A percentile compares a stretch with the other conserved stretches of the same genome.
These are phyloP conservation scores for Odocoileus virginianus DNA, from an alignment of 2,113 vertebrate genomes.

Conservation along the genomic window DNA sequence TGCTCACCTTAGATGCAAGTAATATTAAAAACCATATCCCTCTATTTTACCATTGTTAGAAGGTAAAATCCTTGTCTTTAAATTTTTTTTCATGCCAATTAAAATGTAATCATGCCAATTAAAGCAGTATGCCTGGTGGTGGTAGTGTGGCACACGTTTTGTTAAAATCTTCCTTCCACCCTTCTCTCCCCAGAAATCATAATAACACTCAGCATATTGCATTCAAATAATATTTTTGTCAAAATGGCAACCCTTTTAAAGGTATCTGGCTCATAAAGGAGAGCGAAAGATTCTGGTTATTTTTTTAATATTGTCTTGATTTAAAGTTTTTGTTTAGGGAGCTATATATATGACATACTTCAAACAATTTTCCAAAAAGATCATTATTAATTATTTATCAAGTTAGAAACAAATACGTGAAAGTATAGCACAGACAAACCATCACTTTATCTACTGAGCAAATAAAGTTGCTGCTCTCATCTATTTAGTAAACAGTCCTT, in stretches of 20 bases:
- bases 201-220: slow-evolving; percentile 76
- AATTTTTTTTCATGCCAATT: slow-evolving; percentile 91
- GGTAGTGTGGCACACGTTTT: slow-evolving; percentile 75
- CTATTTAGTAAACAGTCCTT: slow-evolving; percentile 18
- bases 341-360: neutral
- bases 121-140: slow-evolving; percentile 80
- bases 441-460: slow-evolving; percentile 28
- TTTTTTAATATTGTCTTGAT: slow-evolving; percentile 36
- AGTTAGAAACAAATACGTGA: slow-evolving; percentile 49
- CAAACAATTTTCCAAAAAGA: slow-evolving; percentile 55
- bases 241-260: slow-evolving; percentile 65
- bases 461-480: neutral
- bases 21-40: slow-evolving; percentile 88
- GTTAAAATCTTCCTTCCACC: slow-evolving; percentile 70
- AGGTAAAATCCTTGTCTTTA: slow-evolving; percentile 87
- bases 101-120: slow-evolving; percentile 90
- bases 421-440: neutral
- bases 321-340: slow-evolving; percentile 33
- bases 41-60: slow-evolving; percentile 90
- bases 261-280: slow-evolving; percentile 60
- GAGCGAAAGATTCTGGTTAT: slow-evolving; percentile 53
- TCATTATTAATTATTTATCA: slow-evolving; percentile 53
- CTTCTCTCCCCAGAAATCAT: slow-evolving; percentile 59
- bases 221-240: slow-evolving; percentile 70
- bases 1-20: slow-evolving; percentile 89